phyloP scores from a whole-genome alignment of 2,888 invertebrate species.

The Xanthia togata region DNA sequence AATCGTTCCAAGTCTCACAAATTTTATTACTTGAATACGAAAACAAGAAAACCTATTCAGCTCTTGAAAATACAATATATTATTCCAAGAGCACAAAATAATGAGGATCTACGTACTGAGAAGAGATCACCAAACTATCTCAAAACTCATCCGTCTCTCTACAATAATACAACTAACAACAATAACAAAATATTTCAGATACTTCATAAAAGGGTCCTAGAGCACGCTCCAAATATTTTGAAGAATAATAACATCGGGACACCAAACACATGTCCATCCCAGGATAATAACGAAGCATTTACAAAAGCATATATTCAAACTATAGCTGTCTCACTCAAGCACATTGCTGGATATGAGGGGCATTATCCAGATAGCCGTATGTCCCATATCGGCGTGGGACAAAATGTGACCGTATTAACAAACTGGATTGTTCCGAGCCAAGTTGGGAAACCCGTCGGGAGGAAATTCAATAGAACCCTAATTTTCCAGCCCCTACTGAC shows the following conservation, averaged over 20 bases:
- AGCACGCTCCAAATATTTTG: slow-evolving; percentile 58
- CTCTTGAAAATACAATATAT: background rate
- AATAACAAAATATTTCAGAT: slow-evolving; percentile 59
- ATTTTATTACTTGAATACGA: background rate
- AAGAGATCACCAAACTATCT: slow-evolving; percentile 27
- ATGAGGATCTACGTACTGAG: slow-evolving; percentile 27
- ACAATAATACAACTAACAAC: slow-evolving; percentile 48
- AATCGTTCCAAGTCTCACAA: background rate
- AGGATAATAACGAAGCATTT: slow-evolving; percentile 55
- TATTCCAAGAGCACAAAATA: slow-evolving; percentile 28
- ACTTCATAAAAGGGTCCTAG: slow-evolving; percentile 61
- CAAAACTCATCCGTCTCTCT: slow-evolving; percentile 28
- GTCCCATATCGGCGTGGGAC: slow-evolving; percentile 56
- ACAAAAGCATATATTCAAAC: slow-evolving; percentile 56
- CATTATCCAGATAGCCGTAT: slow-evolving; percentile 56
- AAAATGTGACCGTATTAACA: slow-evolving; percentile 77
- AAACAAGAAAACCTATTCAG: background rate
- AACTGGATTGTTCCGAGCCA: slow-evolving; percentile 75
- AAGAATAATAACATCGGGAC: slow-evolving; percentile 60
- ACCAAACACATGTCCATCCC: slow-evolving; percentile 57
- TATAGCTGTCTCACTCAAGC: slow-evolving; percentile 43
- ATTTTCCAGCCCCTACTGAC: slow-evolving; percentile 72
- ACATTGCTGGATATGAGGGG: slow-evolving; percentile 39
- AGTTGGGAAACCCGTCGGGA: slow-evolving; percentile 66
- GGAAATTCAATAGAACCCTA: slow-evolving; percentile 78